A percentile compares a stretch with the other conserved stretches of the same genome.
Evolutionary conservation across 2,797 vertebrate species (phyloP).

Genomic region (Sebastes miniatus): DNA sequence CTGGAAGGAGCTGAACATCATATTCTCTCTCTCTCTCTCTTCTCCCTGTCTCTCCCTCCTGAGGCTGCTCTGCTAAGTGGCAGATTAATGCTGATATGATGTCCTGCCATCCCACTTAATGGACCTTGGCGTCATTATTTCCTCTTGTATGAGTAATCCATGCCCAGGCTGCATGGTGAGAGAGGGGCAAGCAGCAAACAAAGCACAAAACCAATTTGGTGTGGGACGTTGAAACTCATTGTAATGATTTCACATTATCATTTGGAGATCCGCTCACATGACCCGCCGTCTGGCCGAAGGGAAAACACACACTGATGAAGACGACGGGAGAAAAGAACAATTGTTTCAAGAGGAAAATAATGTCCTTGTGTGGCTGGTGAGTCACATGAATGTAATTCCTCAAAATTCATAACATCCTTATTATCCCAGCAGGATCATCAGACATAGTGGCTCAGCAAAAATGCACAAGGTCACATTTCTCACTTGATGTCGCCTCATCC

Average conservation of each 20-base stretch:
- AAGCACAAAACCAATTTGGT: slow-evolving; percentile 69
- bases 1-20: slow-evolving; percentile 48
- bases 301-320: slow-evolving; percentile 29
- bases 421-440: slow-evolving; percentile 13
- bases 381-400: slow-evolving; percentile 50
- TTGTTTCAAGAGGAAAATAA: slow-evolving; percentile 38
- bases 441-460: slow-evolving; percentile 12
- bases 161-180: slow-evolving; percentile 60
- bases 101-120: slow-evolving; percentile 82
- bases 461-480: slow-evolving; percentile 12
- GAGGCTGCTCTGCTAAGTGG: slow-evolving; percentile 77
- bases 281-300: slow-evolving; percentile 29
- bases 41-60: slow-evolving; percentile 48
- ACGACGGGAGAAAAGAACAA: slow-evolving; percentile 38
- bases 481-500: background rate
- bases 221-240: slow-evolving; percentile 43
- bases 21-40: slow-evolving; percentile 44
- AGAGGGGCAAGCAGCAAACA: slow-evolving; percentile 69
- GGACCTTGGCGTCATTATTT: slow-evolving; percentile 83
- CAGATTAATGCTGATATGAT: slow-evolving; percentile 84
- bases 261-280: slow-evolving; percentile 45
- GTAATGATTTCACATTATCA: slow-evolving; percentile 63
- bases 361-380: slow-evolving; percentile 23
- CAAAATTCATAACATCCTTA: slow-evolving; percentile 49
- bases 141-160: slow-evolving; percentile 80